A percentile compares a stretch with the other conserved stretches of the same genome.
Evolutionary conservation across 2,113 vertebrate species (phyloP).

Genomic region (Petromus typicus): DNA sequence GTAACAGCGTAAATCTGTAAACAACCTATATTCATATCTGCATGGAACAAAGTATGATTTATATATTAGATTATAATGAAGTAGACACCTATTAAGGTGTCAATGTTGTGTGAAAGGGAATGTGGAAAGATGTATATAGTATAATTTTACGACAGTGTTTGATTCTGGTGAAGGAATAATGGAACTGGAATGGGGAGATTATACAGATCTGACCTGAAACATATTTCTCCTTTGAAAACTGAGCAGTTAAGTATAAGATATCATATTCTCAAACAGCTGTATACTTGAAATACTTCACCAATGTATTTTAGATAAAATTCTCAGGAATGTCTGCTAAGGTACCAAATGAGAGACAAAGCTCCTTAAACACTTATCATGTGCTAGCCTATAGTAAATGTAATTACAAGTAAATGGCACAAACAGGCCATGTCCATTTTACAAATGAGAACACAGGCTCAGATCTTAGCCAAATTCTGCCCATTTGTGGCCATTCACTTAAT

Average conservation of each 20-base stretch:
- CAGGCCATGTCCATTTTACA: background rate
- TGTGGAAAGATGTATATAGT: background rate
- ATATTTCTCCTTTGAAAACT: background rate
- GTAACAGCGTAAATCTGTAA: background rate
- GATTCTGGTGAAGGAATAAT: background rate
- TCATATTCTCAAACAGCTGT: constrained; percentile 2
- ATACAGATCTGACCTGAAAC: background rate
- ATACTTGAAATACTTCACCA: background rate
- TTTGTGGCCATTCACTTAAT: background rate
- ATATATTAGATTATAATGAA: constrained; percentile 39
- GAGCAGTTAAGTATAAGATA: background rate
- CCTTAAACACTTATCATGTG: background rate
- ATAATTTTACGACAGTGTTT: background rate
- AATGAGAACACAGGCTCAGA: background rate
- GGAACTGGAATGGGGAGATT: background rate
- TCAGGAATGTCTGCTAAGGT: constrained; percentile 13
- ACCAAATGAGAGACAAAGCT: constrained; percentile 5
- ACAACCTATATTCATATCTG: background rate
- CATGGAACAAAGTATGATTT: background rate
- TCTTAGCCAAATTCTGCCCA: background rate
- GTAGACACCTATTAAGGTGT: background rate
- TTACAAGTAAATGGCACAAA: background rate
- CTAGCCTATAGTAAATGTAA: background rate
- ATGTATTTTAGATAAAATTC: constrained; percentile 19
- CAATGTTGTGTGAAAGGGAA: constrained; percentile 1